Percentiles rank a stretch among this genome's conserved stretches.
phyloP scores from a whole-genome alignment of 2,797 vertebrate species.

The Sorex maritimensis region DNA sequence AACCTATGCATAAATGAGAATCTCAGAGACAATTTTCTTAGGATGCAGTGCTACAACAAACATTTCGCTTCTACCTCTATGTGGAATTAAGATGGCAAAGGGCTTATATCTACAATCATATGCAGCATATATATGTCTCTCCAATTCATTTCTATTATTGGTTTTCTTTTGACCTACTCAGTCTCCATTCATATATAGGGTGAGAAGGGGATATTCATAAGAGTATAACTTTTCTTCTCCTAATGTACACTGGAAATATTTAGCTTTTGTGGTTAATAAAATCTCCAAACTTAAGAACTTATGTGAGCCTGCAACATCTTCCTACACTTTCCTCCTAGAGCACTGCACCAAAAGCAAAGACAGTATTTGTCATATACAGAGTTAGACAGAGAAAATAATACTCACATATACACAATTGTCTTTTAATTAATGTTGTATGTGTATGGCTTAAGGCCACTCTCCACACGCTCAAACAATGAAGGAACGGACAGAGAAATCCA shows the following conservation, averaged over 20 bases:
- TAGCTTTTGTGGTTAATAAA: rapidly evolving
- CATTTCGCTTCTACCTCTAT: rapidly evolving
- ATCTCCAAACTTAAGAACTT: neutral
- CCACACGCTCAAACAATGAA: too few relatives aligned
- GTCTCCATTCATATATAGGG: rapidly evolving
- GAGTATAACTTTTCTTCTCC: neutral
- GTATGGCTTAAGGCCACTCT: too few relatives aligned
- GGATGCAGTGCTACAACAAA: rapidly evolving
- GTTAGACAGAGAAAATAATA: too few relatives aligned
- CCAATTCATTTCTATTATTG: too few relatives aligned
- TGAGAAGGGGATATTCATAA: too few relatives aligned
- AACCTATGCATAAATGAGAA: neutral
- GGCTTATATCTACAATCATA: rapidly evolving
- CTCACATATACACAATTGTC: too few relatives aligned
- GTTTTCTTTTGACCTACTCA: rapidly evolving
- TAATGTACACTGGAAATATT: neutral
- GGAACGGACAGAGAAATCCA: too few relatives aligned
- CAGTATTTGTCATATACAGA: too few relatives aligned
- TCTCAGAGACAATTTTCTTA: too few relatives aligned
- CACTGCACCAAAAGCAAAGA: neutral
- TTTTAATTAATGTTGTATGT: too few relatives aligned
- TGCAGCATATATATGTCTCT: rapidly evolving
- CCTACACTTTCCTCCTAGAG: neutral
- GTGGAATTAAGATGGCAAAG: neutral
- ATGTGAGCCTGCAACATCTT: neutral